Conservation (phyloP, 2,797 vertebrate species). For the Menidia menidia region DNA sequence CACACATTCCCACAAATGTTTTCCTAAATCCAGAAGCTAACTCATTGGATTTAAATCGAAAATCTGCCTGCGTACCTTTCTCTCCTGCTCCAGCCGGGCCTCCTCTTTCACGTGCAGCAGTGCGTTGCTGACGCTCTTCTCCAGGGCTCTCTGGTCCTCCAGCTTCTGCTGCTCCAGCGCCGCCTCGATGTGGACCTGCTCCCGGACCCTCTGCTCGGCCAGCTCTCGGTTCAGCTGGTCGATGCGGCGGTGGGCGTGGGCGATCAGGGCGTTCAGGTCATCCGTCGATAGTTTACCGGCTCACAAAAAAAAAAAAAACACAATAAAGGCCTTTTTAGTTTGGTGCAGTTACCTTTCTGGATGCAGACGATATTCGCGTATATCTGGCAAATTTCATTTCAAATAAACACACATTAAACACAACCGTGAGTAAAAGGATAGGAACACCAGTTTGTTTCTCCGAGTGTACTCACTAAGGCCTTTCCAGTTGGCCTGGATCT, state of each 20-base stretch:
- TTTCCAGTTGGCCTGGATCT: conserved; percentile 94
- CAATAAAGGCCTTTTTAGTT: background rate
- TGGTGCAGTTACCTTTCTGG: too few relatives aligned
- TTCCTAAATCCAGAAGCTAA: too few relatives aligned
- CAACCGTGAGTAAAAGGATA: too few relatives aligned
- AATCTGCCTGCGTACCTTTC: conserved; percentile 82
- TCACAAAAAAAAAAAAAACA: conserved; percentile 55
- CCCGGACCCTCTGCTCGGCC: conserved; percentile 89
- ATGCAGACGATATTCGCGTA: too few relatives aligned
- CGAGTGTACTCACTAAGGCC: conserved; percentile 89
- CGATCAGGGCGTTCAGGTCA: conserved; percentile 93
- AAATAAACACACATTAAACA: too few relatives aligned
- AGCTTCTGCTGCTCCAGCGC: conserved; percentile 91
- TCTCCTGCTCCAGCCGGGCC: conserved; percentile 88
- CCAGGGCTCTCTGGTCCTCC: conserved; percentile 86
- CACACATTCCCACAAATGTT: too few relatives aligned
- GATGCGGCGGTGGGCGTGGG: conserved; percentile 94
- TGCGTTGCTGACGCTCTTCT: conserved; percentile 84
- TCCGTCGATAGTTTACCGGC: conserved; percentile 90
- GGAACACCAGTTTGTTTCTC: too few relatives aligned
- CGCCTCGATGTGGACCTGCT: conserved; percentile 89
- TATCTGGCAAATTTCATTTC: too few relatives aligned
- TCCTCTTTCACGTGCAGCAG: conserved; percentile 87
- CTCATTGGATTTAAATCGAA: background rate
- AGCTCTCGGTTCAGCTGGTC: conserved; percentile 93